Conservation (phyloP, 2,797 vertebrate species). For the Mionectes olivaceus region DNA sequence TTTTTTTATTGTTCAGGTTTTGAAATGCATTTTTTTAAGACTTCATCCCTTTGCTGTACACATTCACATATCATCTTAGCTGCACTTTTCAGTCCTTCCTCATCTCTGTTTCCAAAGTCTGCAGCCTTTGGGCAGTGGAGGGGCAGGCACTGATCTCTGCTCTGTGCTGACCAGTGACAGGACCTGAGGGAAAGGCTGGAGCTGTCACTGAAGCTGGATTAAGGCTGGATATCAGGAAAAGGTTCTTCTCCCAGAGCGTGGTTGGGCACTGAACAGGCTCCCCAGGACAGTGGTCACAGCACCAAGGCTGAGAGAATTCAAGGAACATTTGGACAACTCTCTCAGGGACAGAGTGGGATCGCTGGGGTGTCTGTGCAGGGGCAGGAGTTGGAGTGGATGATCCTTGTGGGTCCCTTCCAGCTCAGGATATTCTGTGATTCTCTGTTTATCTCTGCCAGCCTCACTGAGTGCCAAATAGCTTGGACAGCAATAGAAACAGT, state of each 20-base stretch:
- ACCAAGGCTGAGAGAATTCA: background rate
- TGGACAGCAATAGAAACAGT: background rate
- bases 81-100: background rate
- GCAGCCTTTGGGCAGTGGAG: background rate
- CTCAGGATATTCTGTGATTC: background rate
- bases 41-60: background rate
- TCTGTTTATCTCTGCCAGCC: background rate
- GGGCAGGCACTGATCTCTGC: background rate
- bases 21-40: background rate
- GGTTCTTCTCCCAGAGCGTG: background rate
- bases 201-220: background rate
- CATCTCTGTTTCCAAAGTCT: background rate
- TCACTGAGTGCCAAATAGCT: background rate
- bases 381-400: background rate
- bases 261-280: background rate
- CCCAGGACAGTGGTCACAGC: background rate
- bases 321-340: background rate
- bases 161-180: background rate
- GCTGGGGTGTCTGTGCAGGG: background rate
- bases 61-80: background rate
- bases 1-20: background rate
- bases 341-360: background rate
- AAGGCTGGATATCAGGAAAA: background rate
- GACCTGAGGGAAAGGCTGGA: background rate
- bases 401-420: background rate